Evolutionary conservation across 2,113 vertebrate genomes (phyloP).

Genomic region (Coturnix japonica): DNA sequence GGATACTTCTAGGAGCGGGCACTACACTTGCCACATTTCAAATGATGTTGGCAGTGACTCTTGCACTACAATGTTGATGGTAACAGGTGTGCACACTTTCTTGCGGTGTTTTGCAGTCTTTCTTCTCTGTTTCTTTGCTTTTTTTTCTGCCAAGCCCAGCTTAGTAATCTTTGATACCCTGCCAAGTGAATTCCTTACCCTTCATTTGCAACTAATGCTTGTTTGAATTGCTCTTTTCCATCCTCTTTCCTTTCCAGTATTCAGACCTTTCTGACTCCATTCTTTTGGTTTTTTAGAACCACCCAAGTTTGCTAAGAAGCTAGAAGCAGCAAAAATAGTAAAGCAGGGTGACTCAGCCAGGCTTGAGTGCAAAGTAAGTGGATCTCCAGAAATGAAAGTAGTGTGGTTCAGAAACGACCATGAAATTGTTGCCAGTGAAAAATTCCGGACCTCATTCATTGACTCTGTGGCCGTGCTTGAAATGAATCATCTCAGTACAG

Average conservation of each 20-base stretch:
- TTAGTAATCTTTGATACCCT: constrained; percentile 22
- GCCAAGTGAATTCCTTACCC: neutral
- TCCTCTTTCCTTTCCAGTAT: neutral
- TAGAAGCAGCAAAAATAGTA: constrained; percentile 88
- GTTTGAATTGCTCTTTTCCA: constrained; percentile 50
- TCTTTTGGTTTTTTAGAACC: constrained; percentile 90
- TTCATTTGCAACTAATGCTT: neutral
- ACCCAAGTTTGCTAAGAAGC: constrained; percentile 94
- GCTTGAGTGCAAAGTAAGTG: constrained; percentile 94
- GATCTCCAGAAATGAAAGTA: constrained; percentile 89
- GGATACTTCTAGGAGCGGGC: constrained; percentile 86
- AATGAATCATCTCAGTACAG: constrained; percentile 82
- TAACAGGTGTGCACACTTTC: constrained; percentile 86
- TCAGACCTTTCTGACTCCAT: neutral
- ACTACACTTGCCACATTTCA: constrained; percentile 93
- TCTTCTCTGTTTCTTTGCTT: neutral
- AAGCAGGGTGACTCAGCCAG: constrained; percentile 87
- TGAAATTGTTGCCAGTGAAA: constrained; percentile 84
- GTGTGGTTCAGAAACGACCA: constrained; percentile 95
- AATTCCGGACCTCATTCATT: constrained; percentile 88
- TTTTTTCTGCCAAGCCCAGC: constrained; percentile 7
- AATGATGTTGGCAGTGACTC: constrained; percentile 94
- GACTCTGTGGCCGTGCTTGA: constrained; percentile 90
- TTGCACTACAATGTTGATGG: constrained; percentile 87
- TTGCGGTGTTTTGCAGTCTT: constrained; percentile 39